A percentile compares a stretch with the other conserved stretches of the same genome.
Conservation (phyloP, 2,113 vertebrate genomes). For the Colossoma macropomum region DNA sequence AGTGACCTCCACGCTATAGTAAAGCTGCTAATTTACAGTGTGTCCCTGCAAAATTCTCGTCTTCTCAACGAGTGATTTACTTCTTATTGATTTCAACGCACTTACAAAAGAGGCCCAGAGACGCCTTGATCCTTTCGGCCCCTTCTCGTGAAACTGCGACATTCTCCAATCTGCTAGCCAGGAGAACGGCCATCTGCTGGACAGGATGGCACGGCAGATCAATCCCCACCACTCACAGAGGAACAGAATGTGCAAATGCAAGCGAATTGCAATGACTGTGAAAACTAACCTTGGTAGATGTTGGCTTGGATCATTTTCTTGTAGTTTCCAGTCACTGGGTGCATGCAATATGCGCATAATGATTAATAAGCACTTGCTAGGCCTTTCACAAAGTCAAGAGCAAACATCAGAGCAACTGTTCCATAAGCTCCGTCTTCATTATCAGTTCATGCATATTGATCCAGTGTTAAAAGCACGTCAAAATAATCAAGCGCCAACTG, state of each 20-base stretch:
- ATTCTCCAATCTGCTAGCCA: neutral
- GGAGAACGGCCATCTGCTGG: neutral
- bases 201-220: neutral
- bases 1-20: constrained; percentile 38
- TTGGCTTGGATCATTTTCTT: neutral
- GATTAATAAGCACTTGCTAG: neutral
- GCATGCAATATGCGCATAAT: neutral
- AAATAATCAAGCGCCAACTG: neutral
- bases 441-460: neutral
- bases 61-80: constrained; percentile 44
- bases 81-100: constrained; percentile 37
- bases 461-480: neutral
- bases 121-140: constrained; percentile 19
- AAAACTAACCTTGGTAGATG: neutral
- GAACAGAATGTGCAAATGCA: constrained; percentile 3
- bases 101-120: neutral
- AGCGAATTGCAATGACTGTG: neutral
- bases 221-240: neutral
- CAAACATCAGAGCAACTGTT: neutral
- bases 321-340: neutral
- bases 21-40: constrained; percentile 46
- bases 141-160: neutral
- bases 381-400: neutral
- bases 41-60: constrained; percentile 11
- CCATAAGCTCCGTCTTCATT: neutral